Evolutionary conservation across 2,113 vertebrate genomes (phyloP).

Genomic region (Pogonocichla stellata): DNA sequence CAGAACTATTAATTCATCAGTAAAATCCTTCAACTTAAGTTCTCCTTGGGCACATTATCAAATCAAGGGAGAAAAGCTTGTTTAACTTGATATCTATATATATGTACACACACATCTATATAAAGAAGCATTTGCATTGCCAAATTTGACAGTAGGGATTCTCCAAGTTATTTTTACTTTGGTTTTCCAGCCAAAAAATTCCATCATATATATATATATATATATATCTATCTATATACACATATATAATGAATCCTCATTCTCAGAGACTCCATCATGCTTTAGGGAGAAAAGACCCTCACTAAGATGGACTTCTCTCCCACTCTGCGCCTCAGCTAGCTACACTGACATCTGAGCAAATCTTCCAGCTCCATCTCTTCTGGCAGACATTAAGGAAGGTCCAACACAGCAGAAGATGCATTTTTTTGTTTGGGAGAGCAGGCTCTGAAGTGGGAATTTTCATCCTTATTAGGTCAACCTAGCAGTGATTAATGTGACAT

Average conservation of each 20-base stretch:
- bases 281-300: neutral
- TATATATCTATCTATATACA: too few species aligned
- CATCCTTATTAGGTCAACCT: slow-evolving; percentile 48
- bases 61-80: neutral
- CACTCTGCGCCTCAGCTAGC: neutral
- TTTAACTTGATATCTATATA: neutral
- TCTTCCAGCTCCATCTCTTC: neutral
- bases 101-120: neutral
- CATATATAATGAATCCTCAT: neutral
- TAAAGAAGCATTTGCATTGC: neutral
- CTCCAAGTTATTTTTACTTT: neutral
- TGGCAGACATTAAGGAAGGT: neutral
- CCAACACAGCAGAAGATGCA: neutral
- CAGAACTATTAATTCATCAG: neutral
- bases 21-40: neutral
- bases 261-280: neutral
- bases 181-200: neutral
- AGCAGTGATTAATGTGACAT: slow-evolving; percentile 2
- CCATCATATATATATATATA: too few species aligned
- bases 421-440: slow-evolving; percentile 16
- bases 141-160: neutral
- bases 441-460: slow-evolving; percentile 19
- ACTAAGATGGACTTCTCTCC: neutral
- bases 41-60: neutral
- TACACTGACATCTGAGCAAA: neutral